phyloP scores from a whole-genome alignment of 1,140 invertebrate genomes.

The Drosophila mojavensis region DNA sequence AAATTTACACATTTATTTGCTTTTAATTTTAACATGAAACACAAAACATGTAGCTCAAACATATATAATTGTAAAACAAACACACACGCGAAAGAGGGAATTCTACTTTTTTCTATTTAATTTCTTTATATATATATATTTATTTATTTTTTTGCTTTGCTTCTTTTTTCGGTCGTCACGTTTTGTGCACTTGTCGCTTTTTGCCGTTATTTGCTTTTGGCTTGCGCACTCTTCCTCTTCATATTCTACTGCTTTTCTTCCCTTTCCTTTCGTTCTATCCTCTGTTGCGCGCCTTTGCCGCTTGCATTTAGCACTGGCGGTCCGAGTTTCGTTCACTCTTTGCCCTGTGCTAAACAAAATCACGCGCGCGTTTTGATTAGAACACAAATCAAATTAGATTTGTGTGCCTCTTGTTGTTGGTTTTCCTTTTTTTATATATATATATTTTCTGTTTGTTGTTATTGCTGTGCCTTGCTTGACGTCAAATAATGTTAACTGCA shows the following conservation, averaged over 20 bases:
- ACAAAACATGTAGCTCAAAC: slow-evolving; percentile 49
- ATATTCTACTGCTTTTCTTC: slow-evolving; percentile 24
- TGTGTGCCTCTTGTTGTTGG: slow-evolving; percentile 8
- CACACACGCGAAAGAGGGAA: slow-evolving; percentile 39
- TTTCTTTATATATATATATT: background rate
- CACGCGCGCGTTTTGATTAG: slow-evolving; percentile 54
- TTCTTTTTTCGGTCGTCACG: slow-evolving; percentile 42
- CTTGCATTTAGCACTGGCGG: slow-evolving; percentile 52
- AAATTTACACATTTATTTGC: slow-evolving; percentile 48
- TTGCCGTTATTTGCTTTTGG: slow-evolving; percentile 49
- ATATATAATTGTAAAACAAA: slow-evolving; percentile 14
- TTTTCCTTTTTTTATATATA: background rate
- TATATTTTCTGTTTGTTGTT: slow-evolving; percentile 1
- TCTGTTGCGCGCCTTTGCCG: slow-evolving; percentile 28
- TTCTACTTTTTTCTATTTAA: slow-evolving; percentile 5
- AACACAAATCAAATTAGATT: slow-evolving; percentile 50
- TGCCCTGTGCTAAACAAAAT: slow-evolving; percentile 54
- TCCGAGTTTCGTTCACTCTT: slow-evolving; percentile 29
- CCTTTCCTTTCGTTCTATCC: slow-evolving; percentile 31
- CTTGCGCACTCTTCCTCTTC: slow-evolving; percentile 33
- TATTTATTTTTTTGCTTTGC: slow-evolving; percentile 14
- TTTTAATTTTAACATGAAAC: slow-evolving; percentile 66
- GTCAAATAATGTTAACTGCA: slow-evolving; percentile 47
- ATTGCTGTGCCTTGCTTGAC: slow-evolving; percentile 41
- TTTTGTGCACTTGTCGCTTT: slow-evolving; percentile 54